phyloP scores from a whole-genome alignment of 2,797 vertebrate genomes.

The Hemitrygon akajei region DNA sequence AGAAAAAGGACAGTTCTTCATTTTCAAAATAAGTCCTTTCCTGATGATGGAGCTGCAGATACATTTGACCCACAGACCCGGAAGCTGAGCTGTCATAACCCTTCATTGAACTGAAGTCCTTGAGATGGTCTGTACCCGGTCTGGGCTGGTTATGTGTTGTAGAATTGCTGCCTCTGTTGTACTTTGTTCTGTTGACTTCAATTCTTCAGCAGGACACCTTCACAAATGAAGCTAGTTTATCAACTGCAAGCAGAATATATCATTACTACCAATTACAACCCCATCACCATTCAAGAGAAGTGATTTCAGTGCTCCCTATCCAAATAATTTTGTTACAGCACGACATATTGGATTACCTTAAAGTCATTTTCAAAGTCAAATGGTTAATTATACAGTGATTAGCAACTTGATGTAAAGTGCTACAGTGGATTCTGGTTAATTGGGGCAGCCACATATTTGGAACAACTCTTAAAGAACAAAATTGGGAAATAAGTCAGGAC shows the following conservation, averaged over 20 bases:
- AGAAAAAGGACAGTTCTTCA: too few species aligned
- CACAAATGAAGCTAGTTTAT: neutral
- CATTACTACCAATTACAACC: neutral
- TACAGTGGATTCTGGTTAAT: too few species aligned
- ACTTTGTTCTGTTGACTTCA: neutral
- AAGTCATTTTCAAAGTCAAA: neutral
- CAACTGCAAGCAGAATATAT: neutral
- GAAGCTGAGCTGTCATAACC: neutral
- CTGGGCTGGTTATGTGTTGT: neutral
- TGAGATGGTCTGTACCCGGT: neutral
- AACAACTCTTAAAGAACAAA: too few species aligned
- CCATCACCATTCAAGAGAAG: neutral
- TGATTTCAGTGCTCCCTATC: neutral
- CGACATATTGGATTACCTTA: neutral
- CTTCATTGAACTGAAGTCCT: neutral
- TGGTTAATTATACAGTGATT: constrained; percentile 32
- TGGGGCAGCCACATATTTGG: too few species aligned
- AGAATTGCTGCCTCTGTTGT: neutral
- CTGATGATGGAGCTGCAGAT: neutral
- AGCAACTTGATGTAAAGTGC: neutral
- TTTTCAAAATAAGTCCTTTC: neutral
- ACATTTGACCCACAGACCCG: neutral
- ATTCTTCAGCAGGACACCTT: neutral
- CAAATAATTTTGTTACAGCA: neutral
- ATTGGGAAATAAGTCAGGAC: too few species aligned